Percentiles rank a stretch among this genome's conserved stretches.
phyloP scores from a whole-genome alignment of 2,113 vertebrate species.

The Empidonax traillii region DNA sequence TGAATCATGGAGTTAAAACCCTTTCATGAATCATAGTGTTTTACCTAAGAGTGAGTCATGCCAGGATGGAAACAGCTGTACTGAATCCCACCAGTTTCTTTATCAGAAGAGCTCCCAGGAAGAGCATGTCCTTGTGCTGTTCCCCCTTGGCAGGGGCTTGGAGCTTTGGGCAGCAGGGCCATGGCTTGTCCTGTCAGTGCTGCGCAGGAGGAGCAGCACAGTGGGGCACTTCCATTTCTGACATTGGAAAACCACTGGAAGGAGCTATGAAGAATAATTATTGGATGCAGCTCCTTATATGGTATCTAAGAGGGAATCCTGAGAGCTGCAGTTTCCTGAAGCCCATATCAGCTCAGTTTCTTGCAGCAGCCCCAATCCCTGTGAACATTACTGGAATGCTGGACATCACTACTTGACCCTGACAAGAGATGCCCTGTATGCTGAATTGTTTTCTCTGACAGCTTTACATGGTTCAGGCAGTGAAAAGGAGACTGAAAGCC shows the following conservation, averaged over 20 bases:
- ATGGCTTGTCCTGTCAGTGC: not conserved
- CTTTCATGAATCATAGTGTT: conserved; percentile 9
- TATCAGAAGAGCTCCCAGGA: not conserved
- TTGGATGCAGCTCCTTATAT: not conserved
- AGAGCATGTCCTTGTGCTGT: fast-evolving
- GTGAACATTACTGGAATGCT: not conserved
- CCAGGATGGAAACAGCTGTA: not conserved
- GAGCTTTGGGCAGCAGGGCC: not conserved
- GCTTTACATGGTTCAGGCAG: not conserved
- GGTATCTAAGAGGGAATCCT: not conserved
- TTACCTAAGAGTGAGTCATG: conserved; percentile 47
- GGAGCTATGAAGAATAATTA: not conserved
- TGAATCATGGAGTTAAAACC: conserved; percentile 49
- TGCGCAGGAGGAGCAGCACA: not conserved
- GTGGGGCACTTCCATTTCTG: not conserved
- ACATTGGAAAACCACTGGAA: not conserved
- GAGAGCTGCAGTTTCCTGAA: not conserved
- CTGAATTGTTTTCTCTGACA: not conserved
- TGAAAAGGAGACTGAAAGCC: not conserved
- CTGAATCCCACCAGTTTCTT: not conserved
- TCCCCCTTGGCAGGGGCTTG: not conserved
- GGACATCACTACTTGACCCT: not conserved
- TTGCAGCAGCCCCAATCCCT: not conserved
- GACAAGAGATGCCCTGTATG: not conserved
- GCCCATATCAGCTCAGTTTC: not conserved